Evolutionary conservation across 2,113 vertebrate genomes (phyloP).

Genomic region (Taurulus bubalis): DNA sequence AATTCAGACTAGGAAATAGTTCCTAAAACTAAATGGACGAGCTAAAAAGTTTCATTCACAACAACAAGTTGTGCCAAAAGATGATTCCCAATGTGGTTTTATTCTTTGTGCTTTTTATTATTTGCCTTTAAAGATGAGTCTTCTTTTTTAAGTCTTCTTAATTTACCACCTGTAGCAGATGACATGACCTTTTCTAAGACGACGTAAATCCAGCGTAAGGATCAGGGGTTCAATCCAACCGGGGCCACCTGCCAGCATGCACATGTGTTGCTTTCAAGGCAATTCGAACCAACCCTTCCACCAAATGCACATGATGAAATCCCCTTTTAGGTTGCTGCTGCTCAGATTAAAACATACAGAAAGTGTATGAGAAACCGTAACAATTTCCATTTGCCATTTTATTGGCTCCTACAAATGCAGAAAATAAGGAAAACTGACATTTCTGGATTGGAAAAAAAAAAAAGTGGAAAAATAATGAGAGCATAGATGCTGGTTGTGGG

Average conservation of each 20-base stretch:
- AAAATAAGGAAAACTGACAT: slow-evolving; percentile 55
- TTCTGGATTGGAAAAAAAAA: slow-evolving; percentile 43
- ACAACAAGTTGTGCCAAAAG: not conserved
- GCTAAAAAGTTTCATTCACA: not conserved
- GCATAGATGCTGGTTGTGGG: slow-evolving; percentile 60
- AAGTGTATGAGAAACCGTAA: slow-evolving; percentile 48
- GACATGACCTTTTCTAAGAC: not conserved
- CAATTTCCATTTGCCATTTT: slow-evolving; percentile 67
- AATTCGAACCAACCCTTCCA: slow-evolving; percentile 16
- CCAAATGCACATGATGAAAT: slow-evolving; percentile 16
- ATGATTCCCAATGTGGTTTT: not conserved
- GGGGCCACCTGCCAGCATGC: not conserved
- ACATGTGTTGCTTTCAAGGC: not conserved
- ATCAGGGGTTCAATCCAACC: not conserved
- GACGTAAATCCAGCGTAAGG: not conserved
- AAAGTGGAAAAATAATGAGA: slow-evolving; percentile 61
- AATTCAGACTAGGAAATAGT: not conserved
- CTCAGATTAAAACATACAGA: slow-evolving; percentile 49
- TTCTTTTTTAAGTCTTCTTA: not conserved
- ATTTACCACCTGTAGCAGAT: not conserved
- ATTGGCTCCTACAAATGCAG: slow-evolving; percentile 49
- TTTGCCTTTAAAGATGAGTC: not conserved
- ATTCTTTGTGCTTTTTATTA: not conserved
- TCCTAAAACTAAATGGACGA: not conserved
- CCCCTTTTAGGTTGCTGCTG: not conserved